phyloP scores from a whole-genome alignment of 92 coral and sea anemone genomes.

The Phenganax marumi region DNA sequence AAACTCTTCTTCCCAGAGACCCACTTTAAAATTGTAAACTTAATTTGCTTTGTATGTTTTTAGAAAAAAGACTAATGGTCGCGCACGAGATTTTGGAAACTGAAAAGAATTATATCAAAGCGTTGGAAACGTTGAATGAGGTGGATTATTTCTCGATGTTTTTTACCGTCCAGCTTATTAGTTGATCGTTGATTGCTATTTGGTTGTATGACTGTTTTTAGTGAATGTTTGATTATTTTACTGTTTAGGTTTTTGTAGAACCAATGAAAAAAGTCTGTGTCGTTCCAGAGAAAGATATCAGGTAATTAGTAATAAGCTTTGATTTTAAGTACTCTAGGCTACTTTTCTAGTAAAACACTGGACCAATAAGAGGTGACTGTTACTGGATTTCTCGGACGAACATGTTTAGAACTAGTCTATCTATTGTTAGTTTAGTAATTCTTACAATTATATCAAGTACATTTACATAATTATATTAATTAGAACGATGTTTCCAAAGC shows the following conservation, averaged over 20 bases:
- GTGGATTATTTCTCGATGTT: constrained; percentile 47
- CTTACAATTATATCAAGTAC: background rate
- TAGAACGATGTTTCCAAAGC: constrained; percentile 79
- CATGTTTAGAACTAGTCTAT: too few species aligned
- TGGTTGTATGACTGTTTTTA: background rate
- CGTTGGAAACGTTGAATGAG: constrained; percentile 79
- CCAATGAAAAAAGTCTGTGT: constrained; percentile 70
- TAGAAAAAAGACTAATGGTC: constrained; percentile 82
- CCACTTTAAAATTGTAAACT: background rate
- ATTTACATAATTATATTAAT: background rate
- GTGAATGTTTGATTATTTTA: background rate
- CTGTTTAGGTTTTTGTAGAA: constrained; percentile 72
- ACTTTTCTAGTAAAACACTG: too few species aligned
- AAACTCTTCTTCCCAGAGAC: too few species aligned
- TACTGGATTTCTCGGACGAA: too few species aligned
- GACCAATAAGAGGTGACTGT: too few species aligned
- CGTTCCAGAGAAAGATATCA: constrained; percentile 71
- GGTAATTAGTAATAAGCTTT: constrained; percentile 52
- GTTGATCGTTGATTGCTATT: background rate
- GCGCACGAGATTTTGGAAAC: constrained; percentile 90
- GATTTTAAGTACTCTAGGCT: background rate
- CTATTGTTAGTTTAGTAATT: too few species aligned
- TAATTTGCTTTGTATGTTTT: constrained; percentile 8
- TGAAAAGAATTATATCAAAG: constrained; percentile 86
- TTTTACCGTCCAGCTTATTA: background rate